Base-by-base conservation (phyloP, 2,888 invertebrate species). In the Agrilus cyanescens region DNA sequence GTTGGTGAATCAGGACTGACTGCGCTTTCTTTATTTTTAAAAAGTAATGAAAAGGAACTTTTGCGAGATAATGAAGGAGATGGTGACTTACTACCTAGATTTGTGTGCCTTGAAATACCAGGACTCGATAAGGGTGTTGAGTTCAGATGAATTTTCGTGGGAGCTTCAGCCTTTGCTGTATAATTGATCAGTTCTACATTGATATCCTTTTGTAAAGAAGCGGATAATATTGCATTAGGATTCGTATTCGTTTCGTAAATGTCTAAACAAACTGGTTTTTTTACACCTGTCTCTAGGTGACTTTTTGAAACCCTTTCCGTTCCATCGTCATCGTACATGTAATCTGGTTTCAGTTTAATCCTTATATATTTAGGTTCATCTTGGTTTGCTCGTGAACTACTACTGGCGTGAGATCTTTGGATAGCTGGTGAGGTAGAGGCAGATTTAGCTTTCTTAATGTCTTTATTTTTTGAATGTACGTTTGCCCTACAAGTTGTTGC, bases 11-110 rank as follows among this genome's bases (percentile, higher is more conserved):
- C 78, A 1, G 78, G 78, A 44, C 77, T 80, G 14, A 74, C 72
- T 44, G 75, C 73, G 14, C 74, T 74, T 54, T 79, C 82, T 52
- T 79, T 78, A 49, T 83, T 80, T 61, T 82, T 80, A 58, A 88
- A 88, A 34, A 88, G 65, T 4, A 85, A 85, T 44, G 84, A 81
- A 58, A 87, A 85, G 29, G 86, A 87, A 54, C 83, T 85, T 62
- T 85, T 85, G 32, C 87, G 73, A 0, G 86, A 85, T 0, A 77
- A 71, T 0, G 75, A 72, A 1, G 86, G 85, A 2, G 87, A 86
- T 1, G 86, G 85, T 8, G 74, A 73, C 44, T 65, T 57, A 47
- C 61, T 60, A 46, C 59, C 55, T 36, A 56, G 45, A 30, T 50
- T 50, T 8, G 49, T 46, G 40, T 68, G 65, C 33, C 66, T 59